Evolutionary conservation across 2,888 invertebrate genomes (phyloP), one percentile per base, ranked within the genome.

Genomic region (Pheosia tremula): DNA sequence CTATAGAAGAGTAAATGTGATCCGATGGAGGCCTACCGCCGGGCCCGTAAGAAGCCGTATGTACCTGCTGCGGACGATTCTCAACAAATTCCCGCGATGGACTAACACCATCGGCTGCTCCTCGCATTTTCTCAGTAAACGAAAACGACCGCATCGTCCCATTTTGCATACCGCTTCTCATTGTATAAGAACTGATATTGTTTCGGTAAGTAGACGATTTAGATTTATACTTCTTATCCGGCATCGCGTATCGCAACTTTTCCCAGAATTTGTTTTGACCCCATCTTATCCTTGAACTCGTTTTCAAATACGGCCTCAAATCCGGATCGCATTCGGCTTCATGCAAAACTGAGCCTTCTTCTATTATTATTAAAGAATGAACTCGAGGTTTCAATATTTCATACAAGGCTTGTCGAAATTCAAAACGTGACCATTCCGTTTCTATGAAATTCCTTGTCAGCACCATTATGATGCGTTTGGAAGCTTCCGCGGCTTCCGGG

Each of bases 231-330:
- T 87, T 95, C 73, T 96, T 95, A 80, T 97, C 96, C 41, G 98
- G 98, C 95, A 98, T 96, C 66, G 97, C 96, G 85, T 97, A 98
- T 71, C 97, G 95, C 70, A 99, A 93, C 82, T 97, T 97, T 83
- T 98, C 98, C 98, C 98, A 98, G 94, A 99, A 99, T 83, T 98
- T 95, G 79, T 97, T 97, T 88, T 98, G 98, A 78, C 97, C 97
- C 96, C 97, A 97, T 76, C 96, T 95, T 73, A 98, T 95, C 65
- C 97, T 95, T 60, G 97, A 97, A 82, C 97, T 96, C 54, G 97
- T 97, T 87, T 98, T 97, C 63, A 99, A 94, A 85, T 98, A 98
- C 47, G 98, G 97, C 80, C 97, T 95, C 62, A 98, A 94, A 83
- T 98, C 98, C 36, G 96, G 96, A 84, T 98, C 98, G 65, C 97